Base-by-base conservation (phyloP, 2,888 invertebrate species). In the Drosophila subquinaria region DNA sequence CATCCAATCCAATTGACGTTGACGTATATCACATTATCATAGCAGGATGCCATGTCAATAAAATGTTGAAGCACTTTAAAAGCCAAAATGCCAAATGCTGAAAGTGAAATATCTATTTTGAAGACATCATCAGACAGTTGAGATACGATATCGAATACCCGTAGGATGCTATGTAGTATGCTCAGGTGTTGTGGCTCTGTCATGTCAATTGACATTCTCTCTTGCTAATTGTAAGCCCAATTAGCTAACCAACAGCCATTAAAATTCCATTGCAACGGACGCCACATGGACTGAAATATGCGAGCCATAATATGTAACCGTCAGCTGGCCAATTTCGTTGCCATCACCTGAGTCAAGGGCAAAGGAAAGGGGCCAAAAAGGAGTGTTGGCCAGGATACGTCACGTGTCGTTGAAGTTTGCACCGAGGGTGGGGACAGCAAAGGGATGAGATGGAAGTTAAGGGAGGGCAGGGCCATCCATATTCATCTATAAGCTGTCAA, bases 21-120 rank as follows among this genome's bases (percentile, higher is more conserved):
- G 84, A 89, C 87, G 81, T 84, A 84, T 89, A 85, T 89, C 84
- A 83, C 84, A 84, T 87, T 89, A 84, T 84, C 89, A 87, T 79
- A 76, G 84, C 87, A 85, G 69, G 67, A 77, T 86, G 80, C 79
- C 86, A 78, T 80, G 87, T 73, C 87, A 88, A 83, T 82, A 69
- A 69, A 86, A 77, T 80, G 83, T 65, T 67, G 72, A 57, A 65
- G 61, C 70, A 73, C 77, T 82, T 82, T 88, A 88, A 85, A 82
- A 59, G 62, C 65, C 66, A 59, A 73, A 53, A 40, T 56, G 43
- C 33, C 56, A 35, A 56, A 56, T 43, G 53, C 36, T 55, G 15
- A 30, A 13, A 35, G 45, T 57, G 59, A 38, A 55, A 68, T 63
- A 68, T 73, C 56, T 45, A 60, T 63, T 43, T 45, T 35, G 20